Evolutionary conservation across 2,797 vertebrate genomes (phyloP), one percentile per base, ranked within the genome.

Genomic region (Choloepus didactylus): DNA sequence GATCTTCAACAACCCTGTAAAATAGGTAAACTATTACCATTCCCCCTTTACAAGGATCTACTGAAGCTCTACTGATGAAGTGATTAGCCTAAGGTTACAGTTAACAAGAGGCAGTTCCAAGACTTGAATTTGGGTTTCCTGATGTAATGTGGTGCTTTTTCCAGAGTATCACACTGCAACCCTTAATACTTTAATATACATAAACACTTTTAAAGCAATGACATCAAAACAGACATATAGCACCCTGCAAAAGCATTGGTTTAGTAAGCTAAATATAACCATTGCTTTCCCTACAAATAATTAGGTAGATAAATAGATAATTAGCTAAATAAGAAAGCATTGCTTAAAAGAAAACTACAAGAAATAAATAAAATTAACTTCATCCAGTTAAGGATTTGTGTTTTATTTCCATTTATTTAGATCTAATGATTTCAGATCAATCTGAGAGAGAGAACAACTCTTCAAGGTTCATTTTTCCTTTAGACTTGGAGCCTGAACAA

Each of bases 351-450:
- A 60, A 81, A 94, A 91, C 29, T 85, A 54, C 54, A 35, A 89
- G 35, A 89, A 59, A 91, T 49, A 94, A 93, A 73, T 82, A 95
- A 96, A 87, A 91, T 66, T 89, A 94, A 94, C 49, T 64, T 82
- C 29, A 89, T 87, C n/a, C 18, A 49, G 29, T 60, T 16, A 85
- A 93, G 23, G 38, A 93, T 90, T 29, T 21, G 35, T 96, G 31
- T 4, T 95, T 35, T 89, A 94, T 95, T 0, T 7, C 51, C 15
- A 95, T 84, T 56, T 0, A 6, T 76, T 97, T 89, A 73, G 80
- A 76, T 69, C 56, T 80, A 92, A 41, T 86, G 51, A 12, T 51
- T 84, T 21, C 10, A 80, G 54, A 56, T 93, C 44, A 70, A 67
- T 41, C 75, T 96, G 44, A 89, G 31, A 95, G 31, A 95, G 84